Conservation (phyloP, 2,113 vertebrate species). For the Salvelinus namaycush region DNA sequence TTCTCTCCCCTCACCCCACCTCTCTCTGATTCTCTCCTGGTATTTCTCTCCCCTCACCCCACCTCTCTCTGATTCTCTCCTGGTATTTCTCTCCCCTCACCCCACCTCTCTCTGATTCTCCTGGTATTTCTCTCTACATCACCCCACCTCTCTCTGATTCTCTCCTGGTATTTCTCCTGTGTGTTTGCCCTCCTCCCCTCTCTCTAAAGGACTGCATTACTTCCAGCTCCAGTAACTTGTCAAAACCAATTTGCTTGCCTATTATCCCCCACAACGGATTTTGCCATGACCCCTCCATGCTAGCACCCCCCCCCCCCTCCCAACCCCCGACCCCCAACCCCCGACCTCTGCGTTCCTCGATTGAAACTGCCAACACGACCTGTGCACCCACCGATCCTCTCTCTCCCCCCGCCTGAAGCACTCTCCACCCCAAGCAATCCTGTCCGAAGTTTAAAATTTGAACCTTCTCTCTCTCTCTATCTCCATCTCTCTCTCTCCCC, state of each 20-base stretch:
- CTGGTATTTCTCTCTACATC: neutral
- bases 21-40: no score
- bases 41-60: no score
- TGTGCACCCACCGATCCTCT: constrained; percentile 48
- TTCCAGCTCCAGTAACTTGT: constrained; percentile 81
- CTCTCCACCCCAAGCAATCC: constrained; percentile 3
- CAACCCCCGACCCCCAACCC: constrained; percentile 49
- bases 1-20: no score
- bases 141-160: constrained; percentile 69
- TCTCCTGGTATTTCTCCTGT: constrained; percentile 72
- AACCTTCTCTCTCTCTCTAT: constrained; percentile 3
- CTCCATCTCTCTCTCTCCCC: neutral
- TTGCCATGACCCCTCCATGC: constrained; percentile 66
- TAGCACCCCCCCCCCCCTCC: neutral
- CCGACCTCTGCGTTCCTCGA: constrained; percentile 61
- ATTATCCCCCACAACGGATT: constrained; percentile 81
- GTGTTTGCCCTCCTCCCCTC: constrained; percentile 70
- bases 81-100: no score
- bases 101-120: no score
- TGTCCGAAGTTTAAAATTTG: neutral
- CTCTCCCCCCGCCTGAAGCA: neutral
- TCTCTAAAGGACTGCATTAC: constrained; percentile 78
- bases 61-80: no score
- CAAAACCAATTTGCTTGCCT: constrained; percentile 83
- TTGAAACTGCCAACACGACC: constrained; percentile 73